Evolutionary conservation across 2,888 invertebrate genomes (phyloP), one percentile per base, ranked within the genome.

Genomic region (Agrotis clavis): DNA sequence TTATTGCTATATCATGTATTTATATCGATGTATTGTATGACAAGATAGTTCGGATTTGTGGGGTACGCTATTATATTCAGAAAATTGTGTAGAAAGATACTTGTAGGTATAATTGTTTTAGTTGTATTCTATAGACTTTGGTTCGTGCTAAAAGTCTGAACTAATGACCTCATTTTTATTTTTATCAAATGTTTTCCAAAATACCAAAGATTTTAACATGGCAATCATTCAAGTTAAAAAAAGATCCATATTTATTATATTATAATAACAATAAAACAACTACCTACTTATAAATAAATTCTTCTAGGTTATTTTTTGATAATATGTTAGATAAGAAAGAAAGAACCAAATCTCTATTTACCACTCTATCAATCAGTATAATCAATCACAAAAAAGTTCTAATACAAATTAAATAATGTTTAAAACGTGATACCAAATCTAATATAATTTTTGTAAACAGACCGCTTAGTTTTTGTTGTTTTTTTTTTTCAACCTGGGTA

Each of bases 1-100:
- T 72, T 73, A 77, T 80, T 74, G 57, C 69, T 70, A 51, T 51
- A 62, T 61, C 61, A 75, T 30, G 35, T 68, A 50, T 35, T 50
- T 69, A 51, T 62, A 51, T 70, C 25, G 11, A 67, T 75, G 41
- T 4, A 51, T 48, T 14, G 56, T 16, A 51, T n/a, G 56, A 60
- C 67, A 74, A 60, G 45, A 9, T 35, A n/a, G 18, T 51, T 19
- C 4, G 21, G 14, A 2, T 4, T 7, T 47, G 19, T 61, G 47
- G 45, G 18, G 11, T 1, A 41, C 19, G 11, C 7, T 18, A 41
- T 53, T 56, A n/a, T 64, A 56, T 14, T 7, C 3, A 19, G 41
- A 18, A 41, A 18, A 18, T 3, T 64, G 7, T 54, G 16, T 14
- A 35, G 35, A 30, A 30, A 56, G 6, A 14, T 14, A 25, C 21